Evolutionary conservation across 2,113 vertebrate species (phyloP).

Genomic region (Cnemophilus loriae): DNA sequence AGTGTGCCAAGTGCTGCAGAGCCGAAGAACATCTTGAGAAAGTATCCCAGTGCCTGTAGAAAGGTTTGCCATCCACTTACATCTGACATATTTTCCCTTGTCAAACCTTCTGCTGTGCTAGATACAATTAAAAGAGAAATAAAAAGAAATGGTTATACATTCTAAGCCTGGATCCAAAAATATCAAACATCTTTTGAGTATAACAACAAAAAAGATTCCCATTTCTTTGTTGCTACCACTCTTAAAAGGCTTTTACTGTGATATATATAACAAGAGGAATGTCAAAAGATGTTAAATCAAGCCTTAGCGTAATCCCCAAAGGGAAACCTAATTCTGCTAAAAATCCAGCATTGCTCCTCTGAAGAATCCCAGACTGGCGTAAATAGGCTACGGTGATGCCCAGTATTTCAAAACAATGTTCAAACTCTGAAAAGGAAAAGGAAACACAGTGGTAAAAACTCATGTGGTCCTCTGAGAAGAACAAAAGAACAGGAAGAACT

Average conservation of each 20-base stretch:
- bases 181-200: not conserved
- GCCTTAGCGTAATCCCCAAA: conserved; percentile 1
- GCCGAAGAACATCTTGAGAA: conserved; percentile 98
- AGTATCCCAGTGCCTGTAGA: conserved; percentile 90
- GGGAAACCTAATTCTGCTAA: conserved; percentile 32
- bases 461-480: not conserved
- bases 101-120: conserved; percentile 96
- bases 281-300: conserved; percentile 57
- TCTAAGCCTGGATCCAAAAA: conserved; percentile 19
- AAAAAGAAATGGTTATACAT: conserved; percentile 23
- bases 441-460: not conserved
- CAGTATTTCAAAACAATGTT: not conserved
- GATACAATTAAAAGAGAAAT: conserved; percentile 22
- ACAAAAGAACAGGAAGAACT: not conserved
- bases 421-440: not conserved
- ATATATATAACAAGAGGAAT: conserved; percentile 34
- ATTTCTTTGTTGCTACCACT: conserved; percentile 38
- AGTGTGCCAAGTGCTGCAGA: conserved; percentile 95
- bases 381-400: conserved; percentile 14
- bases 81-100: conserved; percentile 82
- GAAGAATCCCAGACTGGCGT: not conserved
- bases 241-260: conserved; percentile 59
- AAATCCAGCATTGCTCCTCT: not conserved
- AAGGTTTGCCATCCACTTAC: conserved; percentile 94
- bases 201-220: not conserved